phyloP scores from a whole-genome alignment of 1,140 invertebrate genomes.

The Heliothis subflexa region DNA sequence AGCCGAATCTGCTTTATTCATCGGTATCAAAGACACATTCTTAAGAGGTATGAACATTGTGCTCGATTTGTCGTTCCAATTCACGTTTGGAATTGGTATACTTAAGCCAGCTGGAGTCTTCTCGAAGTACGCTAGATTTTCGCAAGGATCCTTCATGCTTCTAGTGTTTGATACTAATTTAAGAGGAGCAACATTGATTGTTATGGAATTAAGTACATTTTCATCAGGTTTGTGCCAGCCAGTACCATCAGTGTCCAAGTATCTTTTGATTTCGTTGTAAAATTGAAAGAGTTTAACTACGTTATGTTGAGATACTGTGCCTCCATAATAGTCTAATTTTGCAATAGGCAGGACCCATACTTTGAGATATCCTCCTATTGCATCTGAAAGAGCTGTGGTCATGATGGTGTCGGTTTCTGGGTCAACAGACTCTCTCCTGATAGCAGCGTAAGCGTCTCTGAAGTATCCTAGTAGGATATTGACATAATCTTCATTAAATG shows the following conservation, averaged over 20 bases:
- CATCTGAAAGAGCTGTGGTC: constrained; percentile 70
- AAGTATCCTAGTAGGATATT: constrained; percentile 66
- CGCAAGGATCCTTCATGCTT: constrained; percentile 61
- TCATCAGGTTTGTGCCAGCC: constrained; percentile 64
- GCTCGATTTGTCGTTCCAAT: constrained; percentile 62
- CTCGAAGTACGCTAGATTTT: constrained; percentile 67
- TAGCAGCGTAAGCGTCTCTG: constrained; percentile 56
- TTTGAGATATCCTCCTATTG: constrained; percentile 75
- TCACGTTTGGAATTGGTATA: constrained; percentile 68
- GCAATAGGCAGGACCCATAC: constrained; percentile 70
- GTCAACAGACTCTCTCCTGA: constrained; percentile 62
- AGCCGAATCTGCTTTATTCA: constrained; percentile 61
- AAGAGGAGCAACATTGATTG: constrained; percentile 62
- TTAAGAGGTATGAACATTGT: constrained; percentile 75
- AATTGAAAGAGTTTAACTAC: constrained; percentile 64
- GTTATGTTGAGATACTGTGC: constrained; percentile 63
- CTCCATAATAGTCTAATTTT: constrained; percentile 73
- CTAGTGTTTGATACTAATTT: constrained; percentile 48
- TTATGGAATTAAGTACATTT: constrained; percentile 60
- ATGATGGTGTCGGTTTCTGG: constrained; percentile 58
- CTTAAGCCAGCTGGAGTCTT: constrained; percentile 64
- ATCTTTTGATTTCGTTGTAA: constrained; percentile 67
- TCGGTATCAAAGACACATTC: constrained; percentile 61
- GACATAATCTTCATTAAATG: constrained; percentile 65
- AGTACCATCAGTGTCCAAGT: constrained; percentile 66